Evolutionary conservation across 2,888 invertebrate species (phyloP).

Genomic region (Lepidocyrtinus sp.): DNA sequence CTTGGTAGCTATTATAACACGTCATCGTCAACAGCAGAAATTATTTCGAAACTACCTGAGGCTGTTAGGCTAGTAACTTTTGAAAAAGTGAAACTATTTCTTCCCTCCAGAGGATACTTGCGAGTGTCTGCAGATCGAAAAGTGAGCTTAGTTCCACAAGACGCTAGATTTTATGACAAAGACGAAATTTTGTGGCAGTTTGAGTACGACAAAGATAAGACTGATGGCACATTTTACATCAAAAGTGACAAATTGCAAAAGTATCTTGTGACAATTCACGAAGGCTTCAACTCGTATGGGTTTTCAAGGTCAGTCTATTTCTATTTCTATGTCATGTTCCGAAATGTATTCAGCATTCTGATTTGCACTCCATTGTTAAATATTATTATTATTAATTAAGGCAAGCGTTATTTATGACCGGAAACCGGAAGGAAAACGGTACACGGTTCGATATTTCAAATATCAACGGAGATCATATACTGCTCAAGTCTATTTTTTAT

Average conservation of each 20-base stretch:
- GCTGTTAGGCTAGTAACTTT: constrained; percentile 54
- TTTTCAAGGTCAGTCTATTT: constrained; percentile 50
- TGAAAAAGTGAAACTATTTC: constrained; percentile 53
- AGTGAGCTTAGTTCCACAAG: constrained; percentile 57
- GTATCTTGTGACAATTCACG: constrained; percentile 61
- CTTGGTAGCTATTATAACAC: constrained; percentile 52
- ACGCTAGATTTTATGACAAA: constrained; percentile 56
- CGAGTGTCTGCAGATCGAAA: constrained; percentile 57
- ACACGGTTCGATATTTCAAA: constrained; percentile 57
- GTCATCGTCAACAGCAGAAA: constrained; percentile 57
- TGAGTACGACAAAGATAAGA: constrained; percentile 63
- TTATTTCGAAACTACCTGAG: constrained; percentile 56
- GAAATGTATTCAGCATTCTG: neutral
- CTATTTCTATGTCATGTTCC: neutral
- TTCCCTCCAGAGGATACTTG: constrained; percentile 57
- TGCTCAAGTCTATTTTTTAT: constrained; percentile 53
- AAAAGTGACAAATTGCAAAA: constrained; percentile 63
- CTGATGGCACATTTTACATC: constrained; percentile 60
- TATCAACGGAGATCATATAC: constrained; percentile 56
- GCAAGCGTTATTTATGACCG: constrained; percentile 58
- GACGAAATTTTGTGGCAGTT: constrained; percentile 61
- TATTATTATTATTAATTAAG: neutral
- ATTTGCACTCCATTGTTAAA: neutral
- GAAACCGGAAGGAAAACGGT: constrained; percentile 60
- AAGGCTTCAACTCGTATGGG: constrained; percentile 63